phyloP scores from a whole-genome alignment of 2,113 vertebrate genomes.

The Pantherophis guttatus region DNA sequence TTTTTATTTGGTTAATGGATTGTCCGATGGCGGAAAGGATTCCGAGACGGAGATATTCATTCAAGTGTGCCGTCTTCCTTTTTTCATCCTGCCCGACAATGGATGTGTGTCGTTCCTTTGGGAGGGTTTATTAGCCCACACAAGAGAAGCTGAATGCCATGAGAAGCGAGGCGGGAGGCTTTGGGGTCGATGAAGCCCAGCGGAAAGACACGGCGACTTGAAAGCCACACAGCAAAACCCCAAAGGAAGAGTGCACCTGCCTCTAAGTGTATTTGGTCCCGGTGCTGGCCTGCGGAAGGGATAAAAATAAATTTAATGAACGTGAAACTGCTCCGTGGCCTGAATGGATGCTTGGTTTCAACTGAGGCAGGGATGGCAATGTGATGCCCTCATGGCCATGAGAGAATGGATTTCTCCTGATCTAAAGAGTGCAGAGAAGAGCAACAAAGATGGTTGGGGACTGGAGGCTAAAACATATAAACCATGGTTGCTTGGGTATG shows the following conservation, averaged over 20 bases:
- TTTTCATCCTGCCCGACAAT: slow-evolving; percentile 14
- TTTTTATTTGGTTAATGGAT: slow-evolving; percentile 29
- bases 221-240: background rate
- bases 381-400: background rate
- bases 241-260: background rate
- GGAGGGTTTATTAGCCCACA: background rate
- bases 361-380: background rate
- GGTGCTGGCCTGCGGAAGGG: background rate
- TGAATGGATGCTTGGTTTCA: background rate
- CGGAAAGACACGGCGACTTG: too few species aligned
- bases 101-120: background rate
- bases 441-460: too few species aligned
- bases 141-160: background rate
- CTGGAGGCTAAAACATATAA: too few species aligned
- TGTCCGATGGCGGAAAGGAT: slow-evolving; percentile 9
- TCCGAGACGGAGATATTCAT: background rate
- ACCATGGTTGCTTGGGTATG: too few species aligned
- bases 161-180: background rate
- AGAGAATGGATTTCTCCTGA: background rate
- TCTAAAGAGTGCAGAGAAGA: too few species aligned
- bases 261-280: background rate
- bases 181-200: background rate
- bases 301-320: background rate
- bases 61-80: background rate
- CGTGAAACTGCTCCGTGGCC: background rate